phyloP scores from a whole-genome alignment of 2,113 vertebrate genomes.

The Apus apus region DNA sequence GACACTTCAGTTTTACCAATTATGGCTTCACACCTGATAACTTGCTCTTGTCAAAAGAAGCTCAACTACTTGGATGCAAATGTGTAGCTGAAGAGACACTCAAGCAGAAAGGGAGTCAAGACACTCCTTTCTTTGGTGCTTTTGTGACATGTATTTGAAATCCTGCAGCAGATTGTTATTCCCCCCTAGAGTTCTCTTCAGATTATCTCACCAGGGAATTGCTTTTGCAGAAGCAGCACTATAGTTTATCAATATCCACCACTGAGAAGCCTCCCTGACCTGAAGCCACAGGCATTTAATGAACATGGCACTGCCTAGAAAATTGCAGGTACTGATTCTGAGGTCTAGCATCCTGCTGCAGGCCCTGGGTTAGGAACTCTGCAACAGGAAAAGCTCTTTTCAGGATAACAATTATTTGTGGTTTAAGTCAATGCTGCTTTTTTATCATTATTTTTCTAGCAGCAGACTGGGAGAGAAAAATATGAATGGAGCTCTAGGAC shows the following conservation, averaged over 20 bases:
- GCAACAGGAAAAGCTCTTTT: not conserved
- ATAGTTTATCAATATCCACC: not conserved
- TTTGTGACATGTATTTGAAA: constrained; percentile 15
- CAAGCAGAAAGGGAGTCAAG: not conserved
- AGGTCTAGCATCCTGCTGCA: not conserved
- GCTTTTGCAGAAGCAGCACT: not conserved
- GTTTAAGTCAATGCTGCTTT: not conserved
- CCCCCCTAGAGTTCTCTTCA: not conserved
- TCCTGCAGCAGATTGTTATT: not conserved
- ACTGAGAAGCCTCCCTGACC: not conserved
- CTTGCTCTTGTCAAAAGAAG: constrained; percentile 11
- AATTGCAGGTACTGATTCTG: not conserved
- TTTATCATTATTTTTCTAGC: not conserved
- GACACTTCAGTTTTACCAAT: not conserved
- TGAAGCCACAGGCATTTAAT: not conserved
- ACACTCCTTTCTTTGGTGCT: not conserved
- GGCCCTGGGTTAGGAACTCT: not conserved
- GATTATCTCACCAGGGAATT: not conserved
- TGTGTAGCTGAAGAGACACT: not conserved
- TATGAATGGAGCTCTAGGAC: not conserved
- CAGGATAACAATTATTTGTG: not conserved
- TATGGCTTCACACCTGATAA: constrained; percentile 10
- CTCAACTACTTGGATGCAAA: not conserved
- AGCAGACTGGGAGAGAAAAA: not conserved
- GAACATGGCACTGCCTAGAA: not conserved